Percentiles rank a stretch among this genome's conserved stretches.
Evolutionary conservation across 2,797 vertebrate species (phyloP).

Genomic region (Eulemur mongoz): DNA sequence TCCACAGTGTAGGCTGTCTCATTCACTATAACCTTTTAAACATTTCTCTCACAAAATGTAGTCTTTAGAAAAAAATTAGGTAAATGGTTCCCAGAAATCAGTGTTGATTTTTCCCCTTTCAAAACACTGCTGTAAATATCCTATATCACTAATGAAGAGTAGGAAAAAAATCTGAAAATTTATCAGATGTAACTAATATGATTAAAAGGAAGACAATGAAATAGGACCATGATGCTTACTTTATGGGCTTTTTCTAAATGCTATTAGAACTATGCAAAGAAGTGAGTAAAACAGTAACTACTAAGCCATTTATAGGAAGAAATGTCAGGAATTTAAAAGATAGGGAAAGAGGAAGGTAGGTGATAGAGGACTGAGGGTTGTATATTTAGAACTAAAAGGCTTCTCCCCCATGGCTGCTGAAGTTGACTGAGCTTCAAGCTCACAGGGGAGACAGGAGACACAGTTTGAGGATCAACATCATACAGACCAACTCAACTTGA

Average conservation of each 20-base stretch:
- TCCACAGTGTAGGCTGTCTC: neutral
- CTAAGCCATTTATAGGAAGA: neutral
- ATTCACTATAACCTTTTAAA: neutral
- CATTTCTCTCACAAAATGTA: constrained; percentile 22
- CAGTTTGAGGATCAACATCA: neutral
- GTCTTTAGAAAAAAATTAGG: constrained; percentile 43
- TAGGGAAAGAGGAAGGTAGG: neutral
- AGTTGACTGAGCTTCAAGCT: neutral
- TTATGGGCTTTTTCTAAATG: neutral
- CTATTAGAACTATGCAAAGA: neutral
- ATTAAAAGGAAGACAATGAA: constrained; percentile 36
- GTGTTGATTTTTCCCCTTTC: neutral
- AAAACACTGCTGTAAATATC: neutral
- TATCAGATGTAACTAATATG: neutral
- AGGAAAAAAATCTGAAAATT: constrained; percentile 4
- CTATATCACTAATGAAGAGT: neutral
- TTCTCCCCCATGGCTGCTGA: neutral
- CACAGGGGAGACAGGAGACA: neutral
- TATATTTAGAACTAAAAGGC: neutral
- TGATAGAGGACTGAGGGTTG: neutral
- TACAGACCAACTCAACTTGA: neutral
- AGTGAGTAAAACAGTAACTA: neutral
- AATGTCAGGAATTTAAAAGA: constrained; percentile 36
- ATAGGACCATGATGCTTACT: neutral
- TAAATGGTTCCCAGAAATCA: constrained; percentile 32